Conservation (phyloP, 2,113 vertebrate species). For the Misgurnus mizolepis region DNA sequence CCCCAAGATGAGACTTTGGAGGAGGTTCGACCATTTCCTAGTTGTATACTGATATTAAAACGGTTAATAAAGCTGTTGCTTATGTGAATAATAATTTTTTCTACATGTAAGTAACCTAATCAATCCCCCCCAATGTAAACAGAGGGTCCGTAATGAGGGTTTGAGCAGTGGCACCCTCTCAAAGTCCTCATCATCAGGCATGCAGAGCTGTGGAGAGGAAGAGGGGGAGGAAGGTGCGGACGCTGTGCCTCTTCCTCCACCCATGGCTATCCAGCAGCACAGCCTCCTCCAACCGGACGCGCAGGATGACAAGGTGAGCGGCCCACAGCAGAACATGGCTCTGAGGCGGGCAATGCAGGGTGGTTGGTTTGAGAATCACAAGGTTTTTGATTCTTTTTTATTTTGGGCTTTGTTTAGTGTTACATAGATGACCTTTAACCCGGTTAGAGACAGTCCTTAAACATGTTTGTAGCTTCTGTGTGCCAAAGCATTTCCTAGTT, state of each 20-base stretch:
- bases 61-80: no score
- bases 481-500: background rate
- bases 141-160: slow-evolving; percentile 95
- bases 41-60: background rate
- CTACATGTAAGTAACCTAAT: background rate
- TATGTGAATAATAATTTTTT: no score
- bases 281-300: slow-evolving; percentile 95
- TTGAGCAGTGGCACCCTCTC: slow-evolving; percentile 95
- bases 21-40: slow-evolving; percentile 77
- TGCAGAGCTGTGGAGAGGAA: slow-evolving; percentile 99
- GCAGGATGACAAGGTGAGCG: slow-evolving; percentile 95
- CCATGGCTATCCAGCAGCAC: slow-evolving; percentile 99
- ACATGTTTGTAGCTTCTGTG: background rate
- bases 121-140: slow-evolving; percentile 32
- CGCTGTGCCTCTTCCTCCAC: slow-evolving; percentile 90
- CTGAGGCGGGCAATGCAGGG: background rate
- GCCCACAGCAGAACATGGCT: background rate
- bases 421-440: background rate
- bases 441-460: background rate
- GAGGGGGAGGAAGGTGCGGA: slow-evolving; percentile 96
- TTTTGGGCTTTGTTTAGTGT: background rate
- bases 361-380: background rate
- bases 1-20: slow-evolving; percentile 96
- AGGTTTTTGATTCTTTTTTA: background rate
- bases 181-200: slow-evolving; percentile 97